Evolutionary conservation across 2,113 vertebrate species (phyloP).

Genomic region (Butorides virescens): DNA sequence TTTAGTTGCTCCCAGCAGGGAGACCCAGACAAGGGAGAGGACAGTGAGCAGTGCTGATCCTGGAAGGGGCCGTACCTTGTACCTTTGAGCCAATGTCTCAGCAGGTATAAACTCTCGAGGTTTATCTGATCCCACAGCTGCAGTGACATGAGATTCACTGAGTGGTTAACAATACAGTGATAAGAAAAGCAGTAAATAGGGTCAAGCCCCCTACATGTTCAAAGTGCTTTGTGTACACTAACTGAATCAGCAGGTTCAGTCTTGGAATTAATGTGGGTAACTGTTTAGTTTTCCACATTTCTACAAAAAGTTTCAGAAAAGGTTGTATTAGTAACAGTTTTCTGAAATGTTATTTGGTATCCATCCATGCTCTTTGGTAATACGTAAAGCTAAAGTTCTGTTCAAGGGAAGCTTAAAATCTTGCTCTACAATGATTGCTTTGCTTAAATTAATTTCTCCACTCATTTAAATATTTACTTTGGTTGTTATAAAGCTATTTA

Average conservation of each 20-base stretch:
- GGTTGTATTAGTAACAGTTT: background rate
- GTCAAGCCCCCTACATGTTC: background rate
- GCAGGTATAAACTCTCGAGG: background rate
- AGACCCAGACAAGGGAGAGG: background rate
- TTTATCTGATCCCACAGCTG: background rate
- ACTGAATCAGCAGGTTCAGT: background rate
- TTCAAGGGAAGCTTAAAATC: background rate
- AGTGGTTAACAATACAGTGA: background rate
- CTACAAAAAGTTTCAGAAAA: background rate
- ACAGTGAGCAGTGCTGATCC: background rate
- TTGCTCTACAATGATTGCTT: background rate
- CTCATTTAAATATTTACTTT: background rate
- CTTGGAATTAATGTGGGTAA: background rate
- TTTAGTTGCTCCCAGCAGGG: background rate
- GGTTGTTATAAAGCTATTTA: background rate
- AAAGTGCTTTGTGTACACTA: background rate
- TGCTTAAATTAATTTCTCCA: background rate
- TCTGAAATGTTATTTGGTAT: background rate
- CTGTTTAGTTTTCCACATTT: background rate
- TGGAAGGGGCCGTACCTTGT: background rate
- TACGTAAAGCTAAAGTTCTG: background rate
- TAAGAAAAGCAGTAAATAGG: background rate
- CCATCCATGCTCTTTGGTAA: background rate
- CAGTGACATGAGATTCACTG: background rate
- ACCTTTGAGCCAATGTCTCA: background rate